Evolutionary conservation across 2,888 invertebrate genomes (phyloP).

Genomic region (Crematogaster levior): DNA sequence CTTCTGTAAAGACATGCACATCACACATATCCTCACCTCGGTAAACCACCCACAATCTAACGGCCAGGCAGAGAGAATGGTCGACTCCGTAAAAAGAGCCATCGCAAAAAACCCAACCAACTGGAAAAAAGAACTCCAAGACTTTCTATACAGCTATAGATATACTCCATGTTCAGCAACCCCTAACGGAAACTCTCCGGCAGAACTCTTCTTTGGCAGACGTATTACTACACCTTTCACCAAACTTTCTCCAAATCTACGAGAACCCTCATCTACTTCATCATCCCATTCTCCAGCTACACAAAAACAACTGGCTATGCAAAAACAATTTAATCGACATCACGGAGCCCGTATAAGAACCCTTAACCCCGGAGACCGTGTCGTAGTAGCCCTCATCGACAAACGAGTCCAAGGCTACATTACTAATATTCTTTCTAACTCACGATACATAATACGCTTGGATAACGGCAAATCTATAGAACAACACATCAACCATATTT

Average conservation of each 20-base stretch:
- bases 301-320: too few species aligned
- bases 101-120: background rate
- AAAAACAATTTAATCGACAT: background rate
- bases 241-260: background rate
- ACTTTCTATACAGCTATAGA: background rate
- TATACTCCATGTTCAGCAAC: background rate
- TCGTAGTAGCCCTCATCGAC: background rate
- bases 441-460: too few species aligned
- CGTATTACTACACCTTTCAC: background rate
- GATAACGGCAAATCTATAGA: too few species aligned
- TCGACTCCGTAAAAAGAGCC: background rate
- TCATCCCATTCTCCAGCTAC: too few species aligned
- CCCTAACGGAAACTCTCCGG: background rate
- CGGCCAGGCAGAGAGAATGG: background rate
- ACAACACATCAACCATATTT: too few species aligned
- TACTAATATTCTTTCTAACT: too few species aligned
- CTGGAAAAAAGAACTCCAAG: background rate
- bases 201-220: background rate
- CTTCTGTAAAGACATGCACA: background rate
- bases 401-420: background rate
- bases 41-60: background rate
- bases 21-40: background rate
- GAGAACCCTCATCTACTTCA: too few species aligned
- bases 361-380: background rate
- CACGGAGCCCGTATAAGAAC: background rate